Evolutionary conservation across 1,140 invertebrate species (phyloP), one percentile per base, ranked within the genome.

Genomic region (Drosophila kurseongensis): DNA sequence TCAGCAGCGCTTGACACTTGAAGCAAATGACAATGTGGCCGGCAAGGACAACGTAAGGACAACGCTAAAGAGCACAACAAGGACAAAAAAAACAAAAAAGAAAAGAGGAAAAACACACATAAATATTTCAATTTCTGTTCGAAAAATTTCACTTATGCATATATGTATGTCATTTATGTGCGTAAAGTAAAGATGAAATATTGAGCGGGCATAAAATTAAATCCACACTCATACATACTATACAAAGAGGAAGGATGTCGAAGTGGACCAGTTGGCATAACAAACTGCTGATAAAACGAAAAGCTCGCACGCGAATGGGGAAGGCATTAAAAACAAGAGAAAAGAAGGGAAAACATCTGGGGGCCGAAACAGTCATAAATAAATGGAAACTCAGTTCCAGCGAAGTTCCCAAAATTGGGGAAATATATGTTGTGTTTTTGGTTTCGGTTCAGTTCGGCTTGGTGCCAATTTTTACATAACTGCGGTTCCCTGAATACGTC

Each of bases 1-100:
- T 88, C 83, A 88, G 76, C 79, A 76, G 18, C 83, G 84, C 74
- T 88, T 88, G 83, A 83, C 79, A 88, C 84, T 88, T 82, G 83
- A 83, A 82, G 83, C 79, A 78, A 78, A 78, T 78, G 75, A 78
- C 75, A 78, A 69, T 68, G 74, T 77, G 74, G 61, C 61, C 72
- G 55, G 65, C 75, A 88, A 88, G 83, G 84, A 89, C 84, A 89
- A 60, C 84, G 63, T 83, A 89, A 88, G 84, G 83, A 89, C 82
- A 88, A 78, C 75, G 75, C 69, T 67, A 67, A 80, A 63, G 73
- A 54, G 66, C 56, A 67, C 75, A 60, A 58, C 59, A 73, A 51
- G 36, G 60, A 38, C 36, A 62, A 55, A 32, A 55, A 56, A 50
- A 57, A 38, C 23, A 47, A 41, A 42, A 55, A 75, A 14, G 2